Evolutionary conservation across 2,113 vertebrate species (phyloP).

Genomic region (Hemibagrus wyckioides): DNA sequence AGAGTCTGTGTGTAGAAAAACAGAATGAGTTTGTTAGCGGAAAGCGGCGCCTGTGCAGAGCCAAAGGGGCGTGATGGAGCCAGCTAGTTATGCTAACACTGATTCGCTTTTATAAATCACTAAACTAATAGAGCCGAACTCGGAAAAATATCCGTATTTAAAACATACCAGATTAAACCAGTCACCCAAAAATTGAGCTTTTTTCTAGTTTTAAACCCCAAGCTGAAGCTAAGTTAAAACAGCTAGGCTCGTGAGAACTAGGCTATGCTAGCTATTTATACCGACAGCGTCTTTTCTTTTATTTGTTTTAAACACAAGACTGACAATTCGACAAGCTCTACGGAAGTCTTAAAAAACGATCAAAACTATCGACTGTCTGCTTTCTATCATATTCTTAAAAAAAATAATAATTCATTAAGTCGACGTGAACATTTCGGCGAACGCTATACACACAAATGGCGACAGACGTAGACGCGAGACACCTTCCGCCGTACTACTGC

Average conservation of each 20-base stretch:
- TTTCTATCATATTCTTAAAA: background rate
- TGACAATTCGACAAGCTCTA: background rate
- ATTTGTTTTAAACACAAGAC: background rate
- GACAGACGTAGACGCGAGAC: conserved; percentile 19
- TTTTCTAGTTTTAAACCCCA: background rate
- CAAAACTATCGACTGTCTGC: background rate
- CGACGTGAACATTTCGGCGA: background rate
- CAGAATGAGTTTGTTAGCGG: background rate
- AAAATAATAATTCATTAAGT: background rate
- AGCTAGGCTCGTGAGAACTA: background rate
- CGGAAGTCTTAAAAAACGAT: background rate
- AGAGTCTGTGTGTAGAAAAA: too few species aligned
- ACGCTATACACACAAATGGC: conserved; percentile 38
- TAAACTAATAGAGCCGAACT: background rate
- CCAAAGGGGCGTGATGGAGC: conserved; percentile 11
- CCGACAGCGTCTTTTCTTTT: background rate
- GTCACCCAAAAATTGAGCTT: background rate
- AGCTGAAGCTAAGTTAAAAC: background rate
- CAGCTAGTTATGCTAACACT: conserved; percentile 11
- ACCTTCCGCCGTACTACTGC: conserved; percentile 13
- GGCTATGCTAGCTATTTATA: conserved; percentile 4
- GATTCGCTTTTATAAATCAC: background rate
- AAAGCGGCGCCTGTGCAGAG: background rate
- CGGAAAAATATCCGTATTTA: background rate
- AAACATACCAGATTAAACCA: background rate